Base-by-base conservation (phyloP, 2,113 vertebrate genomes). In the Peromyscus polionotus region DNA sequence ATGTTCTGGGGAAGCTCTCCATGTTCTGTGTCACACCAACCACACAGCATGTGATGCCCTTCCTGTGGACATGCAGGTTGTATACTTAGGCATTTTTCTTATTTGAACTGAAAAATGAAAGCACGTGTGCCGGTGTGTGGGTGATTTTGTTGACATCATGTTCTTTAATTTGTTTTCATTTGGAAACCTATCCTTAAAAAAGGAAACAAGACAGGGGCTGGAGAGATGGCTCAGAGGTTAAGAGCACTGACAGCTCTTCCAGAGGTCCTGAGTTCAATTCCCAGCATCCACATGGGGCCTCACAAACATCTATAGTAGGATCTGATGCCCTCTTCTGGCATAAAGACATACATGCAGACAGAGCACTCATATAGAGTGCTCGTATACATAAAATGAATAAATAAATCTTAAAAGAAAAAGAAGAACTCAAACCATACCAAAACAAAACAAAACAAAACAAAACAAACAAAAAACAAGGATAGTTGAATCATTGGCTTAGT, bases 61-160 rank as follows among this genome's bases (percentile, higher is more conserved):
- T 90, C 77, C 77, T 51, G 92, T 83, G 90, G 17, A n/a, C 63
- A 65, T 57, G 51, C 68, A 70, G 59, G 85, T 72, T 36, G 91
- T 76, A 19, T 80, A 33, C 26, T 93, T 80, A 45, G 70, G 19
- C 45, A n/a, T 95, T 76, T 93, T 22, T 61, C 68, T 83, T 51
- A 12, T 72, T 63, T 87, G 65, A 79, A 72, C 45, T 61, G 57
- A 92, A 24, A 42, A 67, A 51, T 90, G 79, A 75, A 79, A 95
- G 33, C 11, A 51, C 28, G n/a, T 28, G 13, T 45, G 39, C 7
- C 7, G 45, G 13, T 63, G 20, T 85, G 24, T 1, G 31, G 79
- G 45, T 12, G 65, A 28, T 13, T 67, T 67, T 67, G 65, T 67
- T 67, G 31, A 63, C 13, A 42, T 4, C 3, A 7, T 2, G n/a